These are phyloP conservation scores for Tyria jacobaeae DNA, from an alignment of 2,888 invertebrate species.

Conservation along the genomic window DNA sequence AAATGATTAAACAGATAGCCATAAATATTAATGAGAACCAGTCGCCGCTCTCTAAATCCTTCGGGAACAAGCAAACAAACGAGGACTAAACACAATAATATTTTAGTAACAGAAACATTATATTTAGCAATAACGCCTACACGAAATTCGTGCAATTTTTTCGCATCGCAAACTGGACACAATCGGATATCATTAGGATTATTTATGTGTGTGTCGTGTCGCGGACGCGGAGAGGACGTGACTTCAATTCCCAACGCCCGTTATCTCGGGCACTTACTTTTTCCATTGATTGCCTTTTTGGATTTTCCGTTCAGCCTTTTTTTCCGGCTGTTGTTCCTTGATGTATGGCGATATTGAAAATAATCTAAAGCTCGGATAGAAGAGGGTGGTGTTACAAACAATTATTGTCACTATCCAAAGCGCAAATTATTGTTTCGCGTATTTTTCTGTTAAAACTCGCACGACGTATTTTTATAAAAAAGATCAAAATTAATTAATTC, in stretches of 20 bases:
- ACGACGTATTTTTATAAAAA: background rate
- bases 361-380: constrained; percentile 36
- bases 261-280: constrained; percentile 61
- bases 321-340: constrained; percentile 41
- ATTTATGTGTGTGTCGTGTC: constrained; percentile 78
- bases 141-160: constrained; percentile 47
- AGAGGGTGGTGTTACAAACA: constrained; percentile 35
- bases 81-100: constrained; percentile 40
- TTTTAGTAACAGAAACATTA: constrained; percentile 51
- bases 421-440: constrained; percentile 27
- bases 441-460: constrained; percentile 29
- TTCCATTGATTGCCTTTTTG: constrained; percentile 60
- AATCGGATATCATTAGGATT: constrained; percentile 82
- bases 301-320: constrained; percentile 39
- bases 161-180: constrained; percentile 64
- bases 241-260: constrained; percentile 65
- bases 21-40: constrained; percentile 46
- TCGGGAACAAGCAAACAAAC: constrained; percentile 26
- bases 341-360: constrained; percentile 47
- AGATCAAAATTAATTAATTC: too few species aligned
- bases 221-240: constrained; percentile 68
- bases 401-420: constrained; percentile 37
- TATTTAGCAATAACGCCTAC: constrained; percentile 45
- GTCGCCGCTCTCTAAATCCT: constrained; percentile 44
- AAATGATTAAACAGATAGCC: background rate